Conservation (phyloP, 2,888 invertebrate genomes). For the Drosophila fulvimacula region DNA sequence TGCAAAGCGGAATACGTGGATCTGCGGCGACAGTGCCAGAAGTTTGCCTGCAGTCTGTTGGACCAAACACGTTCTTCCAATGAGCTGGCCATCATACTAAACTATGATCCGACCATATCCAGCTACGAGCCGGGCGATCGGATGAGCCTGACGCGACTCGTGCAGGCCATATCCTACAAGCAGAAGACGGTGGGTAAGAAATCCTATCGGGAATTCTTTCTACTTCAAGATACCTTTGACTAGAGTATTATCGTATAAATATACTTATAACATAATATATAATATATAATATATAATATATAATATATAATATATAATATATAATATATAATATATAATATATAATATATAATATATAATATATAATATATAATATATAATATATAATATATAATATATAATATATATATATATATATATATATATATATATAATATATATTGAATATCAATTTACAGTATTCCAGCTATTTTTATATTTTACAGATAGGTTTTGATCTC, state of each 20-base stretch:
- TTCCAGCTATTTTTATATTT: not conserved
- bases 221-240: not conserved
- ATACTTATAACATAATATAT: too few relatives aligned
- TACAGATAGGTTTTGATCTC: too few relatives aligned
- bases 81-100: slow-evolving; percentile 96
- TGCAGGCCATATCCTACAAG: slow-evolving; percentile 96
- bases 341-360: too few relatives aligned
- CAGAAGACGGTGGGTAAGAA: slow-evolving; percentile 92
- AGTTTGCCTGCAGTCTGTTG: slow-evolving; percentile 95
- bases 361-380: too few relatives aligned
- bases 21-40: slow-evolving; percentile 93
- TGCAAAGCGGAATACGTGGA: slow-evolving; percentile 95
- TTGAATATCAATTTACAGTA: too few relatives aligned
- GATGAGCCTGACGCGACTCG: slow-evolving; percentile 93
- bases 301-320: too few relatives aligned
- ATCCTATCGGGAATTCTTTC: not conserved
- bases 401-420: too few relatives aligned
- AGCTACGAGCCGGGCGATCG: slow-evolving; percentile 92
- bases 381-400: too few relatives aligned
- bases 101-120: slow-evolving; percentile 92
- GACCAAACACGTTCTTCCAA: slow-evolving; percentile 96
- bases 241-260: too few relatives aligned
- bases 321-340: too few relatives aligned
- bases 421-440: too few relatives aligned
- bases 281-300: too few relatives aligned